Conservation (phyloP, 2,888 invertebrate species). For the Drosophila acutilabella region DNA sequence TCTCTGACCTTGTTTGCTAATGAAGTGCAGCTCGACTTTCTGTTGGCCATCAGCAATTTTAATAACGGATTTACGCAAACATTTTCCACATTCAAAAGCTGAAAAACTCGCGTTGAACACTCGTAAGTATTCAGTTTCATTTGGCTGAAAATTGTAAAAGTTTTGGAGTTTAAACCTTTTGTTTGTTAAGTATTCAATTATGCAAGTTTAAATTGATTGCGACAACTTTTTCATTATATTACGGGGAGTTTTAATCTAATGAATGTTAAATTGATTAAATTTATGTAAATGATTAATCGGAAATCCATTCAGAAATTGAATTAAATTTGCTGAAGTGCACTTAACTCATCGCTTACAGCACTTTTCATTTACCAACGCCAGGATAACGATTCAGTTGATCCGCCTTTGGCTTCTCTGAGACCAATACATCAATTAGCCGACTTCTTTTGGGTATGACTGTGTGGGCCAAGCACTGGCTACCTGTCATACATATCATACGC, state of each 20-base stretch:
- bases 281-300: background rate
- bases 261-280: background rate
- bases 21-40: slow-evolving; percentile 55
- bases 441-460: slow-evolving; percentile 19
- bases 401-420: background rate
- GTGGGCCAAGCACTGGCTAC: slow-evolving; percentile 32
- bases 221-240: slow-evolving; percentile 5
- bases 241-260: background rate
- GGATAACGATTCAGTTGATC: slow-evolving; percentile 20
- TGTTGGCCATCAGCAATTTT: slow-evolving; percentile 44
- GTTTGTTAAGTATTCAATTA: slow-evolving; percentile 26
- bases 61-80: slow-evolving; percentile 69
- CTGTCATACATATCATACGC: slow-evolving; percentile 58
- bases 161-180: slow-evolving; percentile 19
- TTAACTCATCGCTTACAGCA: background rate
- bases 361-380: slow-evolving; percentile 24
- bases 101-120: background rate
- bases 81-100: slow-evolving; percentile 33
- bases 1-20: slow-evolving; percentile 47
- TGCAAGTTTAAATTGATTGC: slow-evolving; percentile 29
- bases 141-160: slow-evolving; percentile 25
- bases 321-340: background rate
- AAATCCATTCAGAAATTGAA: background rate
- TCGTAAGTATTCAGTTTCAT: slow-evolving; percentile 30
- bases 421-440: slow-evolving; percentile 44